A percentile compares a stretch with the other conserved stretches of the same genome.
Evolutionary conservation across 2,888 invertebrate species (phyloP).

Genomic region (Lumbricus terrestris): DNA sequence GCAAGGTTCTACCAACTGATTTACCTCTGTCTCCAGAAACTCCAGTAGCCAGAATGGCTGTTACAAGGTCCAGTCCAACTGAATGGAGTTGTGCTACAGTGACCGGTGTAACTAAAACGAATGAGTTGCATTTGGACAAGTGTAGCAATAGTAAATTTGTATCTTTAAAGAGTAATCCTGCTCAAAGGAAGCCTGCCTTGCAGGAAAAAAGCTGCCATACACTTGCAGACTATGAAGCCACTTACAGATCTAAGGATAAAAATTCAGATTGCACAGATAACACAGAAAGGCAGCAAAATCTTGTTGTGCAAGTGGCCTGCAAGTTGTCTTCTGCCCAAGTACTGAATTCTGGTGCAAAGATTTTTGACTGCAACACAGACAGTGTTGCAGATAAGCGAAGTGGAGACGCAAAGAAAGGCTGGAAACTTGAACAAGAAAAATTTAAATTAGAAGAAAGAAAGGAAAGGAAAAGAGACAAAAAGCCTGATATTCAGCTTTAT

Average conservation of each 20-base stretch:
- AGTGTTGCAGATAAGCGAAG: not conserved
- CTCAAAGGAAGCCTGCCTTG: not conserved
- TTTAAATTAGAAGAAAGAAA: not conserved
- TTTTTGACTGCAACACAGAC: not conserved
- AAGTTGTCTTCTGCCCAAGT: not conserved
- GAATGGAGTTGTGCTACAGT: not conserved
- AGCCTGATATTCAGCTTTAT: constrained; percentile 14
- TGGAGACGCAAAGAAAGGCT: not conserved
- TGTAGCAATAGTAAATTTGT: constrained; percentile 3
- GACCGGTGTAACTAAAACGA: not conserved
- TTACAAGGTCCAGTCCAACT: not conserved
- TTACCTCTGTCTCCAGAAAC: not conserved
- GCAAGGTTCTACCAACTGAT: not conserved
- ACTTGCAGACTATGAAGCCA: not conserved
- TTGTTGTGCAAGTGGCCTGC: not conserved
- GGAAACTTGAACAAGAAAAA: not conserved
- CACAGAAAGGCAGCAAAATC: not conserved
- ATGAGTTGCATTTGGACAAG: not conserved
- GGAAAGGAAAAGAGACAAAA: constrained; percentile 7
- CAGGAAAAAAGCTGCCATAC: not conserved
- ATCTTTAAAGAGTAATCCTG: not conserved
- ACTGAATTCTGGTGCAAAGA: not conserved
- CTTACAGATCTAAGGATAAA: not conserved
- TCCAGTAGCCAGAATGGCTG: not conserved
- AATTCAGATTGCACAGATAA: not conserved